phyloP scores from a whole-genome alignment of 1,140 invertebrate genomes.

The Atta texana region DNA sequence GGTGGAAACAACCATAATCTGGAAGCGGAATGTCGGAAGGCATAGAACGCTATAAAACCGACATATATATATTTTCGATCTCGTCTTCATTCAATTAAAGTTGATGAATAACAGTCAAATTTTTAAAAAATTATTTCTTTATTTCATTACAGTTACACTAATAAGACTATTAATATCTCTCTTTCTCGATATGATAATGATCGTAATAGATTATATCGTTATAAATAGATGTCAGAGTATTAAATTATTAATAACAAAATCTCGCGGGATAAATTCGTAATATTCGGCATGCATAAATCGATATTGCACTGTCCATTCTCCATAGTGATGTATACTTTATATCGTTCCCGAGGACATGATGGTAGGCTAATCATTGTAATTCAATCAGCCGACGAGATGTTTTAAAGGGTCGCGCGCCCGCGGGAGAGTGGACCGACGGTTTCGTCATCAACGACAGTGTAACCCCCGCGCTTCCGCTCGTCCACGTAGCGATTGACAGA shows the following conservation, averaged over 20 bases:
- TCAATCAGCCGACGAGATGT: slow-evolving; percentile 48
- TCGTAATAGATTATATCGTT: neutral
- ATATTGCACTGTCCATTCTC: neutral
- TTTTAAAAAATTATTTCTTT: neutral
- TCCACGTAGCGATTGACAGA: slow-evolving; percentile 81
- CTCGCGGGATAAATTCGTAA: slow-evolving; percentile 5
- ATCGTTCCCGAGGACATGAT: slow-evolving; percentile 11
- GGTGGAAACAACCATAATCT: no score
- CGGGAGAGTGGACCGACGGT: neutral
- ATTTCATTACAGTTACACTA: neutral
- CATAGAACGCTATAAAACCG: no score
- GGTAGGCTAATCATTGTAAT: slow-evolving; percentile 46
- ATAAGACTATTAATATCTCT: neutral
- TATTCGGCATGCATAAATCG: neutral
- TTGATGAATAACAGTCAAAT: neutral
- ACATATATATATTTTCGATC: neutral
- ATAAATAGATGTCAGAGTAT: neutral
- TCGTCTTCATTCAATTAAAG: neutral
- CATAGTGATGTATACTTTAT: neutral
- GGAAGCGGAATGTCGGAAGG: no score
- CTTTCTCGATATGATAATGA: neutral
- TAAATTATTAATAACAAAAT: neutral
- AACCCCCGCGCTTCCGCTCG: neutral
- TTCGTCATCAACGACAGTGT: slow-evolving; percentile 25
- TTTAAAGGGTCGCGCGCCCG: slow-evolving; percentile 48